Evolutionary conservation across 2,888 invertebrate species (phyloP), one percentile per base, ranked within the genome.

Genomic region (Julus scandinavius): DNA sequence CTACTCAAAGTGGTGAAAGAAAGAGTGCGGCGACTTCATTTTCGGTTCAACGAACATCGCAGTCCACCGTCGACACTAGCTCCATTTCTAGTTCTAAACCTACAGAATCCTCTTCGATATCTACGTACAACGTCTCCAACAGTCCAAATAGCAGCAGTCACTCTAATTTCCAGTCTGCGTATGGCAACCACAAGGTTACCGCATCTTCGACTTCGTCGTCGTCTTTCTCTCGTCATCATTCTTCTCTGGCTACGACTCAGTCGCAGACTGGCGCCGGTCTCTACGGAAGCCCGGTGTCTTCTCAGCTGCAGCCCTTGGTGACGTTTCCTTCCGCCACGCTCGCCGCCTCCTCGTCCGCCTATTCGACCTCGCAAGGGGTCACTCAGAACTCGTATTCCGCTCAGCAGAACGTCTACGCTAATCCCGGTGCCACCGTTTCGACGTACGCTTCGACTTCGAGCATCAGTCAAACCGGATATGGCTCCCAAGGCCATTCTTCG

Each of bases 381-480:
- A 87, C 87, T 49, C 86, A 41, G 86, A 41, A 45, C 17, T 86
- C 86, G 5, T 40, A 41, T 83, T 40, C 29, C 2, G 5, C 40
- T 5, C 86, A 86, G 45, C 49, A 38, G 17, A 41, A 38, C 15
- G 63, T 63, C 6, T 87, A 87, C 29, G 87, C 87, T 20, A 87
- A 83, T 87, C 83, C 87, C 15, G 83, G 29, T 11, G 72, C 38
- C 15, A 87, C 72, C 20, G 83, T 87, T 9, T 87, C 80, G 40
- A 80, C 87, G 4, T 87, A 41, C 15, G 87, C 83, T 29, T 83
- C 87, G 17, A 80, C 38, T 3, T 72, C 83, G 7, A 80, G 87
- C 45, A 87, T 80, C 17, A 87, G 87, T 29, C 87, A 87, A 49
- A 80, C 87, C 9, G 87, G 72, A 17, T 87, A 87, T 11, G 20